phyloP scores from a whole-genome alignment of 2,888 invertebrate genomes.

The Bruchidius siliquastri region DNA sequence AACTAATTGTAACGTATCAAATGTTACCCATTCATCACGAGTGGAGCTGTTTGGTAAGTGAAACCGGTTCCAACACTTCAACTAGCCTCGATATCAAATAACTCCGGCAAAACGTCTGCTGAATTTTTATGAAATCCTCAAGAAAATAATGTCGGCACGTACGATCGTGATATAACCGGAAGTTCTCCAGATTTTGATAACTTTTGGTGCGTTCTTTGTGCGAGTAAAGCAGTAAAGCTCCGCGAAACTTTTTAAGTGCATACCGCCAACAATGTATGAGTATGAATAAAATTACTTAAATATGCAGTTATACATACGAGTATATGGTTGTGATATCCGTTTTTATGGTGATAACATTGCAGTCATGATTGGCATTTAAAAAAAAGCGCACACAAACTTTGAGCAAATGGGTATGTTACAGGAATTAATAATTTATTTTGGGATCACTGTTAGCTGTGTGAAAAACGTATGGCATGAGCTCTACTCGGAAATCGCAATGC shows the following conservation, averaged over 20 bases:
- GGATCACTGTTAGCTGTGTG: too few relatives aligned
- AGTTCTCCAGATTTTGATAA: background rate
- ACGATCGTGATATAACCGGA: background rate
- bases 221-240: background rate
- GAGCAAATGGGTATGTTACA: too few relatives aligned
- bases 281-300: background rate
- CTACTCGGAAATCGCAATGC: too few relatives aligned
- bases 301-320: background rate
- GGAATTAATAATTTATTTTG: too few relatives aligned
- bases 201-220: background rate
- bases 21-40: background rate
- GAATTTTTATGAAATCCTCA: background rate
- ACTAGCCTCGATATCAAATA: background rate
- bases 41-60: background rate
- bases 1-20: background rate
- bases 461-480: too few relatives aligned
- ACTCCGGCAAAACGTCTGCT: background rate
- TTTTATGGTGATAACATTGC: background rate
- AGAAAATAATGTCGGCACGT: background rate
- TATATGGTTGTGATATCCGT: background rate
- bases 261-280: background rate
- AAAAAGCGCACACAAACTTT: too few relatives aligned
- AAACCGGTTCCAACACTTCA: background rate
- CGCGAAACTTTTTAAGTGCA: background rate
- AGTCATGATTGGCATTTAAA: too few relatives aligned